Percentiles rank a stretch among this genome's conserved stretches.
These are phyloP conservation scores for Crepidodera aurea DNA, from an alignment of 2,888 invertebrate genomes.

Conservation along the genomic window DNA sequence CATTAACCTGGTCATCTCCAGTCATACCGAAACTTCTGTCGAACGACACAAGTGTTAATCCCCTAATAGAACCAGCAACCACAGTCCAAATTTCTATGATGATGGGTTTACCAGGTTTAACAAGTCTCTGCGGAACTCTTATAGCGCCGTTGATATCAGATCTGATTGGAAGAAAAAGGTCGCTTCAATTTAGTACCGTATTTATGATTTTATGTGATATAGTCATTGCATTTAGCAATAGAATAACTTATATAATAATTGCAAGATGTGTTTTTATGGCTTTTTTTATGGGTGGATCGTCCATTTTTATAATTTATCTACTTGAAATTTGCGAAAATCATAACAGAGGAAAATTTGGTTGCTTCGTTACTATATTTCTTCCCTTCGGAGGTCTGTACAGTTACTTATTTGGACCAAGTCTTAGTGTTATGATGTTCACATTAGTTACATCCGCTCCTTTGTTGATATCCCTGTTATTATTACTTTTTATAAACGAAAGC, in stretches of 20 bases:
- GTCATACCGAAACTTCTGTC: background rate
- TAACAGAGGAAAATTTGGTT: conserved; percentile 23
- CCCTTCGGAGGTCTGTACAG: conserved; percentile 15
- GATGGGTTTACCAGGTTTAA: conserved; percentile 6
- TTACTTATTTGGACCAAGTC: conserved; percentile 14
- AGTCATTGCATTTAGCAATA: conserved; percentile 6
- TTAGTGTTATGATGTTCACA: conserved; percentile 22
- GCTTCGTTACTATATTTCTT: background rate
- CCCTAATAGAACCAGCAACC: background rate
- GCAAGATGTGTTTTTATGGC: background rate
- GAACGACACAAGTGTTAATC: background rate
- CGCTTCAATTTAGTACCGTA: background rate
- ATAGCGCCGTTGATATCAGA: conserved; percentile 2
- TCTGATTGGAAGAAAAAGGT: conserved; percentile 14
- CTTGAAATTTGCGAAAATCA: conserved; percentile 24
- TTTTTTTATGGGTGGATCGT: background rate
- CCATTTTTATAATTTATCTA: conserved; percentile 9
- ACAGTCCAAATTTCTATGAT: conserved; percentile 15
- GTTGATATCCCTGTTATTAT: background rate
- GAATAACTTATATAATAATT: background rate
- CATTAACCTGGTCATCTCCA: conserved; percentile 8
- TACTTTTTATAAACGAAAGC: conserved; percentile 9
- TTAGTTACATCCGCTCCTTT: conserved; percentile 11
- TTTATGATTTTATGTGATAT: background rate
- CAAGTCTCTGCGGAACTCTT: background rate